A percentile compares a stretch with the other conserved stretches of the same genome.
Conservation (phyloP, 2,888 invertebrate genomes). For the Galeopsomyia nigrocyanea region DNA sequence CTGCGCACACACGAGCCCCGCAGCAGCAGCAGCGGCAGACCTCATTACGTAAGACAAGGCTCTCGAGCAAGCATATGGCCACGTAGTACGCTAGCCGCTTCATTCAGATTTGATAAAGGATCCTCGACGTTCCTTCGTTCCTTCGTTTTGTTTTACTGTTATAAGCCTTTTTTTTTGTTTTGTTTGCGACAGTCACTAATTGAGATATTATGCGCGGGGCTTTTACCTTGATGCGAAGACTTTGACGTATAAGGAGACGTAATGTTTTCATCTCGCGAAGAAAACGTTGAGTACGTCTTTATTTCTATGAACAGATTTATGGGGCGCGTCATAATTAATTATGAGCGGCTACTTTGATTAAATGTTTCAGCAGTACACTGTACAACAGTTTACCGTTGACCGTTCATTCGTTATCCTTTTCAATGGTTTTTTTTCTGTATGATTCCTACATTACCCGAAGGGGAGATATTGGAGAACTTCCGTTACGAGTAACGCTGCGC, state of each 20-base stretch:
- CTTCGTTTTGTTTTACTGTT: slow-evolving; percentile 21
- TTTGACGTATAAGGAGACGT: slow-evolving; percentile 29
- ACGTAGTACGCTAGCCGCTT: too few species aligned
- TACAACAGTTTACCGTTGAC: too few species aligned
- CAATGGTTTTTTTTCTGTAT: too few species aligned
- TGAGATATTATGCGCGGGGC: slow-evolving; percentile 25
- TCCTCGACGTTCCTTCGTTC: slow-evolving; percentile 19
- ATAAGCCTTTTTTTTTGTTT: background rate
- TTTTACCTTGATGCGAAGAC: background rate
- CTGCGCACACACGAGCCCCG: slow-evolving; percentile 11
- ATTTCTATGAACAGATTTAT: slow-evolving; percentile 25
- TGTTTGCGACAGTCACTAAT: slow-evolving; percentile 3
- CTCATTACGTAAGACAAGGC: too few species aligned
- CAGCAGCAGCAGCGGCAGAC: too few species aligned
- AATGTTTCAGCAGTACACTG: too few species aligned
- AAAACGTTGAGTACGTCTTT: background rate
- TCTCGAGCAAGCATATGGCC: too few species aligned
- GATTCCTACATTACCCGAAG: too few species aligned
- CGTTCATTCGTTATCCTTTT: too few species aligned
- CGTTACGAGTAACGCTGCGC: too few species aligned
- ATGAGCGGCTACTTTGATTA: too few species aligned
- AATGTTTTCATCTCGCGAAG: background rate
- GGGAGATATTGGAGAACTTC: too few species aligned
- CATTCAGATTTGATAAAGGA: slow-evolving; percentile 30
- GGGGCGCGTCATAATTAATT: background rate